A percentile compares a stretch with the other conserved stretches of the same genome.
Conservation (phyloP, 2,797 vertebrate genomes). For the Euphonia xanthogaster region DNA sequence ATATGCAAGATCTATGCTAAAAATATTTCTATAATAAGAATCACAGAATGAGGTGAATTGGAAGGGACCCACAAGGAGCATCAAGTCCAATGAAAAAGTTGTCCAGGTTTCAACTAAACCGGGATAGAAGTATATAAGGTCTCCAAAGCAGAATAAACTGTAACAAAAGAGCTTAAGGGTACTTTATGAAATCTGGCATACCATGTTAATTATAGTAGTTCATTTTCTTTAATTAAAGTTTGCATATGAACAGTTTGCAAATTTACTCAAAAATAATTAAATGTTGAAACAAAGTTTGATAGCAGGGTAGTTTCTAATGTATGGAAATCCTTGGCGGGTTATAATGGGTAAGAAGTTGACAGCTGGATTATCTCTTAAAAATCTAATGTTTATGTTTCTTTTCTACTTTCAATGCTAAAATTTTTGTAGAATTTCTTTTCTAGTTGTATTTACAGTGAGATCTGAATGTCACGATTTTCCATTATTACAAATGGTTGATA, state of each 20-base stretch:
- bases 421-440: not conserved
- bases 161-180: not conserved
- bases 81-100: not conserved
- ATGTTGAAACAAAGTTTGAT: not conserved
- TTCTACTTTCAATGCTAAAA: not conserved
- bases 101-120: not conserved
- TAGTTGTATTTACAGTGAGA: not conserved
- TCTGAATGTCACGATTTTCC: not conserved
- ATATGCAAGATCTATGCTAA: no score
- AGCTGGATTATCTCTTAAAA: not conserved
- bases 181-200: not conserved
- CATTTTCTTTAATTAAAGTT: rapidly evolving
- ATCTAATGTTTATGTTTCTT: not conserved
- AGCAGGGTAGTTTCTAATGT: not conserved
- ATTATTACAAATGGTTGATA: not conserved
- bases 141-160: not conserved
- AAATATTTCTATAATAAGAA: not conserved
- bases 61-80: not conserved
- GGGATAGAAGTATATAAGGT: not conserved
- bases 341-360: not conserved
- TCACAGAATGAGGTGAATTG: not conserved
- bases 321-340: not conserved
- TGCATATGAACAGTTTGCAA: not conserved
- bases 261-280: not conserved
- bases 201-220: not conserved